A percentile compares a stretch with the other conserved stretches of the same genome.
phyloP scores from a whole-genome alignment of 2,888 invertebrate species.

The Hirtodrosophila cameraria region DNA sequence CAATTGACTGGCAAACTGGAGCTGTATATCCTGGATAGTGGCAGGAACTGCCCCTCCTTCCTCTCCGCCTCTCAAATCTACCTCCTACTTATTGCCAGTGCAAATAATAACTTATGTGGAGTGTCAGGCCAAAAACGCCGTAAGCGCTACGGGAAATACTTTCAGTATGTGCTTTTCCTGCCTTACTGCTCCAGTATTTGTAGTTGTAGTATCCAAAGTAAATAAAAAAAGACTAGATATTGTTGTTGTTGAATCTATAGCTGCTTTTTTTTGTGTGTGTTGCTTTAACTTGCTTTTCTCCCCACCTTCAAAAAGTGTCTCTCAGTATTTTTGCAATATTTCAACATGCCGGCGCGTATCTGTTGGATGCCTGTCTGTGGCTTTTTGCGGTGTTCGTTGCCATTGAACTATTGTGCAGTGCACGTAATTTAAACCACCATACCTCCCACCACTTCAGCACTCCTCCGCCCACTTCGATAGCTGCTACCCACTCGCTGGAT shows the following conservation, averaged over 20 bases:
- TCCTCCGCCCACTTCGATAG: no score
- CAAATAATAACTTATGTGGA: conserved; percentile 77
- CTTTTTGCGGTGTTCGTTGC: conserved; percentile 31
- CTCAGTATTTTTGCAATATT: conserved; percentile 51
- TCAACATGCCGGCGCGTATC: conserved; percentile 52
- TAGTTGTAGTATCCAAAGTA: conserved; percentile 32
- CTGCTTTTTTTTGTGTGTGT: conserved; percentile 15
- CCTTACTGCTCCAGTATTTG: conserved; percentile 30
- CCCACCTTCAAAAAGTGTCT: conserved; percentile 20
- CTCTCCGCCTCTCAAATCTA: neutral
- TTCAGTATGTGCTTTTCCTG: conserved; percentile 62
- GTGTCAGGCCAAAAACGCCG: conserved; percentile 67
- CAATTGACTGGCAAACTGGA: conserved; percentile 76
- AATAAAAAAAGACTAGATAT: conserved; percentile 33
- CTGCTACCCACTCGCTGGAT: neutral
- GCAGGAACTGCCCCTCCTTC: conserved; percentile 17
- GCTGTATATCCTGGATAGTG: conserved; percentile 51
- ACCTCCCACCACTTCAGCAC: neutral
- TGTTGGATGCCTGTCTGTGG: conserved; percentile 40
- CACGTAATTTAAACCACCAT: conserved; percentile 54
- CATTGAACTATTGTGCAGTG: conserved; percentile 53
- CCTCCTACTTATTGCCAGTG: conserved; percentile 61
- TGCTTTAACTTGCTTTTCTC: conserved; percentile 30
- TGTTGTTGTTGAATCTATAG: conserved; percentile 11
- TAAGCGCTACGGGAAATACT: conserved; percentile 72